Evolutionary conservation across 1,140 invertebrate genomes (phyloP).

Genomic region (Agrypnia vestita): DNA sequence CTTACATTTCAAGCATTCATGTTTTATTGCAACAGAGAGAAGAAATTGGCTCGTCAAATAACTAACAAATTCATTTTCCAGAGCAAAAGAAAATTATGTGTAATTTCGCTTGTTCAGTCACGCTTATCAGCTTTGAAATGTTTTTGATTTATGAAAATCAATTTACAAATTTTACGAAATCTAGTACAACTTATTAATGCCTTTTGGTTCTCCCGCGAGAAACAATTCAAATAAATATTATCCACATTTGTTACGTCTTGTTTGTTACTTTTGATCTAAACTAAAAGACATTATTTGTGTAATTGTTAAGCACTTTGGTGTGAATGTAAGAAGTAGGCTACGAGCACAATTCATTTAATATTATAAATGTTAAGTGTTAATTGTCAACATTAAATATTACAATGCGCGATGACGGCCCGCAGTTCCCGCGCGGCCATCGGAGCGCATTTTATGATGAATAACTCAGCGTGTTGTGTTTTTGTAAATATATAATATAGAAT

Average conservation of each 20-base stretch:
- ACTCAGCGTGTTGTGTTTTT: slow-evolving; percentile 58
- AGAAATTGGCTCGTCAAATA: background rate
- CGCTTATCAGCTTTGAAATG: background rate
- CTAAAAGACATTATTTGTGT: slow-evolving; percentile 44
- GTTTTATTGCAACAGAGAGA: background rate
- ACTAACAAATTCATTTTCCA: background rate
- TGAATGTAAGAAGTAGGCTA: slow-evolving; percentile 38
- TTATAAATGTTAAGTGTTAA: slow-evolving; percentile 48
- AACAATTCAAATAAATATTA: slow-evolving; percentile 1
- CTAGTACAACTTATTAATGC: slow-evolving; percentile 23
- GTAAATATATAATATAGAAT: slow-evolving; percentile 49
- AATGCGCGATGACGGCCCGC: background rate
- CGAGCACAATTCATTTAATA: slow-evolving; percentile 41
- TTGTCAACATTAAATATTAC: slow-evolving; percentile 7
- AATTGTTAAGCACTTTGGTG: slow-evolving; percentile 34
- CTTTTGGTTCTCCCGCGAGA: background rate
- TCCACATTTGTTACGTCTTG: slow-evolving; percentile 3
- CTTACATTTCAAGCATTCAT: no score
- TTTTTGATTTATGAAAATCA: slow-evolving; percentile 5
- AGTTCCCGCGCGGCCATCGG: background rate
- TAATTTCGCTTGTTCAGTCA: background rate
- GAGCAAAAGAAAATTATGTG: background rate
- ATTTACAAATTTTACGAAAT: slow-evolving; percentile 8
- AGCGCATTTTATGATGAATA: slow-evolving; percentile 32
- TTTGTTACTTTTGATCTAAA: slow-evolving; percentile 11